These are phyloP conservation scores for Monodelphis domestica DNA, from an alignment of 2,797 vertebrate species.

Conservation along the genomic window DNA sequence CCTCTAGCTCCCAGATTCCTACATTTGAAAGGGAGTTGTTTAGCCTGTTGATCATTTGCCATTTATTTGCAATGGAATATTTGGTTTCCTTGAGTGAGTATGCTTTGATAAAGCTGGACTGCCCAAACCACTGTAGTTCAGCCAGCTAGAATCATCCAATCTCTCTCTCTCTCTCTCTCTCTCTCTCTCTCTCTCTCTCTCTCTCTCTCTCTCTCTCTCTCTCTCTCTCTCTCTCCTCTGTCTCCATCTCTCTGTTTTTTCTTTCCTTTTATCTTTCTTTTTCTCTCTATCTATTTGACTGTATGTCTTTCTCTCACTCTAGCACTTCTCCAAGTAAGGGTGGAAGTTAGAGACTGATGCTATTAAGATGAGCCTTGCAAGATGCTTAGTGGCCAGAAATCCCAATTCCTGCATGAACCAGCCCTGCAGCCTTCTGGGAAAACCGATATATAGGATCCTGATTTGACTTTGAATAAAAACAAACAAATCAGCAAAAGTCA, in stretches of 20 bases:
- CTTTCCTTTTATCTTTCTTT: background rate
- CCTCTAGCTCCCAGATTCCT: slow-evolving; percentile 68
- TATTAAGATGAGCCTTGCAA: background rate
- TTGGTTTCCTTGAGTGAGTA: slow-evolving; percentile 60
- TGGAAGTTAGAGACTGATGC: background rate
- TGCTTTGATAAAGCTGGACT: slow-evolving; percentile 56
- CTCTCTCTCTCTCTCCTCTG: background rate
- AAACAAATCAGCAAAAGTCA: background rate
- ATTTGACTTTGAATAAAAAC: background rate
- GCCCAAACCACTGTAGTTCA: slow-evolving; percentile 2
- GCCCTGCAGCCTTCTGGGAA: slow-evolving; percentile 11
- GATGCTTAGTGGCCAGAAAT: background rate
- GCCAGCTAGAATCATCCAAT: background rate
- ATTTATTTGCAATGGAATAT: slow-evolving; percentile 59
- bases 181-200: background rate
- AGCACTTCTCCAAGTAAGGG: background rate
- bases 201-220: no score
- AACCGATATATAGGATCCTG: background rate
- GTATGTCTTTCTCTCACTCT: background rate
- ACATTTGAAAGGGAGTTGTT: slow-evolving; percentile 63
- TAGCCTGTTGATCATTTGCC: slow-evolving; percentile 67
- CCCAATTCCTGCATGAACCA: background rate
- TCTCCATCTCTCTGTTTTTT: no score
- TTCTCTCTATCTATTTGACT: background rate
- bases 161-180: no score